Evolutionary conservation across 2,113 vertebrate species (phyloP), one percentile per base, ranked within the genome.

Genomic region (Heterotis niloticus): DNA sequence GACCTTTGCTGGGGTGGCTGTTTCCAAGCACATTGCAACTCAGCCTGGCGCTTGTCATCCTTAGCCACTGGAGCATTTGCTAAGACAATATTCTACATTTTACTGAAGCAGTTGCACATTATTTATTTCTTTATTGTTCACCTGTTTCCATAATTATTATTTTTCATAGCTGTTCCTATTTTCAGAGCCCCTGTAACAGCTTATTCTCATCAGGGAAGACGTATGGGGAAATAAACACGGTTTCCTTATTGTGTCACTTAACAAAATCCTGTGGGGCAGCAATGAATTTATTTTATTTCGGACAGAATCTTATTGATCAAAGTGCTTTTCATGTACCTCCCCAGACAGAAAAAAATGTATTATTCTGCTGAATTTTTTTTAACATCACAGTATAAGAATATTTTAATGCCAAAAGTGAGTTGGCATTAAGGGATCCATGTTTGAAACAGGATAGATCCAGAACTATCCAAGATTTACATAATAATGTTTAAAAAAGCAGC

Each of bases 301-400:
- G 54, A 34, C 20, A 4, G 59, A 29, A 23, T 26, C n/a, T 0
- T 11, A 5, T 14, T n/a, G 44, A 78, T 69, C 76, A 57, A 59
- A 69, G 65, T 28, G 64, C 57, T 69, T 78, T 10, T 74, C 72
- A 28, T 73, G 70, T 52, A 24, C 7, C 28, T 65, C 75, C 64
- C 75, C 62, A 14, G 23, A 52, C 34, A 56, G 64, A 66, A 56
- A 77, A 67, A 10, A 17, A 34, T 11, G 44, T 5, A 52, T 54
- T 66, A 66, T 29, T 29, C 69, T 2, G 13, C 20, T 24, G 9
- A 7, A 1, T 67, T 18, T 77, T 54, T 62, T 12, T 24, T 66
- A 66, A 77, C 44, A 54, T 77, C 44, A 16, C 28, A 4, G 12
- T 64, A 66, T 69, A 34, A 69, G 14, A 51, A 26, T 23, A n/a